Base-by-base conservation (phyloP, 2,888 invertebrate species). In the Orchesellides sinensis region DNA sequence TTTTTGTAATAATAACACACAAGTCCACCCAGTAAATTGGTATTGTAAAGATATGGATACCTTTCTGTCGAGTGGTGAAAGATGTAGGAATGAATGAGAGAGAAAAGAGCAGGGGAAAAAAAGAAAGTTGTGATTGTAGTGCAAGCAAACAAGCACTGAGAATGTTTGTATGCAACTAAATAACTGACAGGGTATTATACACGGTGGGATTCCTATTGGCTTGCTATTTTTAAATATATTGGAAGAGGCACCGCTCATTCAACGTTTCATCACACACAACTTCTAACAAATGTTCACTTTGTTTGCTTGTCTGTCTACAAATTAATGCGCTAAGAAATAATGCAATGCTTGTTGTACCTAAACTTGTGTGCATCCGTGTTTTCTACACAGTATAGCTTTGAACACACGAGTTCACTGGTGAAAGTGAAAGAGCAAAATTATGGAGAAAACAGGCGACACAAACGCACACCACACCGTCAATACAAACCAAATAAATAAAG, bases 101-200 rank as follows among this genome's bases (percentile, higher is more conserved):
- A 40, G 47, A 25, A n/a, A n/a, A n/a, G n/a, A n/a, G 19, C 40
- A 21, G 5, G 19, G 35, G 23, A 23, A 65, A 32, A 69, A 69
- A 27, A 59, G 59, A 66, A 66, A 52, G 59, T 77, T 73, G 73
- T 27, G 47, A 78, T 78, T 59, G 66, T 74, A 21, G 32, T 45
- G 35, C 52, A 54, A 35, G 66, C 52, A 63, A 32, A 74, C 65
- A 73, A 73, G 35, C 25, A 25, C 49, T 21, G 2, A 47, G 47
- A 54, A 25, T 23, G 52, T 49, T 19, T 54, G 21, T 69, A 5
- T 47, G 61, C 47, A 61, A 61, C 27, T 61, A 47, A 72, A 72
- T 61, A 61, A 59, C 72, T 47, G 72, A 47, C 61, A 45, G 29
- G 47, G 47, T 72, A 72, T 56, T 56, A 56, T 56, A 35, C 40